Percentiles rank a stretch among this genome's conserved stretches.
Evolutionary conservation across 2,797 vertebrate species (phyloP).

Genomic region (Neosilurus mollespiculum): DNA sequence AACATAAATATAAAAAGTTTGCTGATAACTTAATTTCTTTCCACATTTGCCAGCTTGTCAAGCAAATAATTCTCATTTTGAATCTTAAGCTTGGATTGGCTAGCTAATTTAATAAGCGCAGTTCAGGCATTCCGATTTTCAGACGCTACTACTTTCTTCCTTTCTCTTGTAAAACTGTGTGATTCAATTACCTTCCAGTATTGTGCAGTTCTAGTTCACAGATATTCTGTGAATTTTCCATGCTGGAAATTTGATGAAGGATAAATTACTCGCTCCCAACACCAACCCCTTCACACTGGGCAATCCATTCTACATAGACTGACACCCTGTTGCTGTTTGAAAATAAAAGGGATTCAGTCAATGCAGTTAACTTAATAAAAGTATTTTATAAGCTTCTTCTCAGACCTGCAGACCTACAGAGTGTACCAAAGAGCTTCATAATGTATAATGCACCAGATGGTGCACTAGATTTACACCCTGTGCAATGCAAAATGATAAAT

Average conservation of each 20-base stretch:
- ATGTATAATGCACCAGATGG: neutral
- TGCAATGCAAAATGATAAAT: neutral
- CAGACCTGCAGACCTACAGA: neutral
- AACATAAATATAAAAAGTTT: neutral
- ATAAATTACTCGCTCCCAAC: constrained; percentile 2
- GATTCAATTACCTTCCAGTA: constrained; percentile 18
- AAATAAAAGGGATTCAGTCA: neutral
- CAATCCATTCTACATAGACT: constrained; percentile 21
- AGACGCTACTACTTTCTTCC: neutral
- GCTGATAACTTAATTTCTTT: neutral
- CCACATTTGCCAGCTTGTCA: neutral
- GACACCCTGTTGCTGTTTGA: neutral
- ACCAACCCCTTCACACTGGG: neutral
- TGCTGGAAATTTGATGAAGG: constrained; percentile 18
- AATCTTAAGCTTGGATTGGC: neutral
- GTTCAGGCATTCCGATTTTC: neutral
- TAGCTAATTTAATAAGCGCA: neutral
- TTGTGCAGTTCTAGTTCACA: neutral
- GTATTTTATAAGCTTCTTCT: neutral
- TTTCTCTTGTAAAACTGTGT: neutral
- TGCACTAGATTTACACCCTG: neutral
- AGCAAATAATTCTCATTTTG: neutral
- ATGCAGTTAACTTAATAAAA: neutral
- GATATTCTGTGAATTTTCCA: constrained; percentile 18
- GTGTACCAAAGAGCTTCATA: neutral